A percentile compares a stretch with the other conserved stretches of the same genome.
These are phyloP conservation scores for Neostethus bicornis DNA, from an alignment of 2,797 vertebrate species.

Conservation along the genomic window DNA sequence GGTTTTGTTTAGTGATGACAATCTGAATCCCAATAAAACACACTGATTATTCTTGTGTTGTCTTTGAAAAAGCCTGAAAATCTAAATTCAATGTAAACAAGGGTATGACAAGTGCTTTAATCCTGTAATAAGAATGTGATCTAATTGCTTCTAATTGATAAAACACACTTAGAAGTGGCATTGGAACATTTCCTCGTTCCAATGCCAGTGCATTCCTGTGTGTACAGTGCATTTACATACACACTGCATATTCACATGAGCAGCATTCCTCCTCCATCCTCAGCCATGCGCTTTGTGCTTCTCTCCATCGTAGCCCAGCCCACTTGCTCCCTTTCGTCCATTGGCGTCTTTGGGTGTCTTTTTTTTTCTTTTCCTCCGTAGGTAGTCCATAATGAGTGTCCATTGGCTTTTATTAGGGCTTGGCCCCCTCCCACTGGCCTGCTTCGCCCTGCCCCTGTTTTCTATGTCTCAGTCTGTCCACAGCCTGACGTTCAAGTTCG, in stretches of 20 bases:
- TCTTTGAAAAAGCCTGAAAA: not conserved
- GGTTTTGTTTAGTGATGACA: no score
- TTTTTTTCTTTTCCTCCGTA: constrained; percentile 80
- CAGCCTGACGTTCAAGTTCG: constrained; percentile 99
- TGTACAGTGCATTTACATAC: constrained; percentile 29
- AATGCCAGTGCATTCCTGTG: not conserved
- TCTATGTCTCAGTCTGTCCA: constrained; percentile 92
- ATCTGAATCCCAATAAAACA: no score
- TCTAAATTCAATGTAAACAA: not conserved
- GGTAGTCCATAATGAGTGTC: constrained; percentile 94
- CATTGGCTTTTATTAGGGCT: constrained; percentile 89
- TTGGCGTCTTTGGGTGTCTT: constrained; percentile 86
- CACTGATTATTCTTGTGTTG: not conserved
- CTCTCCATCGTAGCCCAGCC: constrained; percentile 70
- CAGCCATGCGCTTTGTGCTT: constrained; percentile 25
- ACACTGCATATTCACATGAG: constrained; percentile 38
- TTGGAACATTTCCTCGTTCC: not conserved
- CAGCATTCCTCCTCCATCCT: constrained; percentile 9
- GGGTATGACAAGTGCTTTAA: not conserved
- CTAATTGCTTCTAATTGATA: not conserved
- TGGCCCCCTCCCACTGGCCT: constrained; percentile 87
- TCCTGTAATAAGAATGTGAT: not conserved
- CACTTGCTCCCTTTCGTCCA: constrained; percentile 83
- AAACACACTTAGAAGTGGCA: no score
- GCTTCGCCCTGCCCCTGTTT: constrained; percentile 93